Conservation (phyloP, 1,140 invertebrate genomes). For the Nephila pilipes region DNA sequence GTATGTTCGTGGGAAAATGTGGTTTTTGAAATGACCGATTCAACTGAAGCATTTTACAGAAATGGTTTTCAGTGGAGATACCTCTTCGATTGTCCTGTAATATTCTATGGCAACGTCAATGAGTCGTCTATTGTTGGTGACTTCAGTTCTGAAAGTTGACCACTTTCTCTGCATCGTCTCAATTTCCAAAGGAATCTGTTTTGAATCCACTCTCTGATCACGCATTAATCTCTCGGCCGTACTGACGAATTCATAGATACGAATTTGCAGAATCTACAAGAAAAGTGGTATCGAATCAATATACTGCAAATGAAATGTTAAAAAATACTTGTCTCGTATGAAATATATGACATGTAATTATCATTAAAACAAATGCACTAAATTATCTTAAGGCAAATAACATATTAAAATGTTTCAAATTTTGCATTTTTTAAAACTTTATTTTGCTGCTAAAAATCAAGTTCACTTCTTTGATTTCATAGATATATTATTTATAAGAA, state of each 20-base stretch:
- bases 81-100: conserved; percentile 85
- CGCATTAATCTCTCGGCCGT: conserved; percentile 86
- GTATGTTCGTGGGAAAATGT: too few relatives aligned
- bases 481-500: too few relatives aligned
- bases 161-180: conserved; percentile 87
- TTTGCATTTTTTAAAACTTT: too few relatives aligned
- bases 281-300: not conserved
- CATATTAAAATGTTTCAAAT: too few relatives aligned
- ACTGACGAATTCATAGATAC: conserved; percentile 88
- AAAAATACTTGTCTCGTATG: not conserved
- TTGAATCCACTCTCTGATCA: conserved; percentile 84
- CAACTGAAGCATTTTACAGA: not conserved
- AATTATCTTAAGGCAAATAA: too few relatives aligned
- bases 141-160: conserved; percentile 87
- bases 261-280: conserved; percentile 86
- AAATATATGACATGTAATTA: too few relatives aligned
- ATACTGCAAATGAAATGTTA: not conserved
- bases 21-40: too few relatives aligned
- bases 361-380: too few relatives aligned
- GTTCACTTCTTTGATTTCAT: too few relatives aligned
- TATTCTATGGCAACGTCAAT: conserved; percentile 84
- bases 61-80: conserved; percentile 77
- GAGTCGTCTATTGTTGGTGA: conserved; percentile 85
- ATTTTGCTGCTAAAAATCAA: too few relatives aligned
- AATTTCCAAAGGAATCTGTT: conserved; percentile 85